These are phyloP conservation scores for Blera fallax DNA, from an alignment of 2,888 invertebrate genomes.

Conservation along the genomic window DNA sequence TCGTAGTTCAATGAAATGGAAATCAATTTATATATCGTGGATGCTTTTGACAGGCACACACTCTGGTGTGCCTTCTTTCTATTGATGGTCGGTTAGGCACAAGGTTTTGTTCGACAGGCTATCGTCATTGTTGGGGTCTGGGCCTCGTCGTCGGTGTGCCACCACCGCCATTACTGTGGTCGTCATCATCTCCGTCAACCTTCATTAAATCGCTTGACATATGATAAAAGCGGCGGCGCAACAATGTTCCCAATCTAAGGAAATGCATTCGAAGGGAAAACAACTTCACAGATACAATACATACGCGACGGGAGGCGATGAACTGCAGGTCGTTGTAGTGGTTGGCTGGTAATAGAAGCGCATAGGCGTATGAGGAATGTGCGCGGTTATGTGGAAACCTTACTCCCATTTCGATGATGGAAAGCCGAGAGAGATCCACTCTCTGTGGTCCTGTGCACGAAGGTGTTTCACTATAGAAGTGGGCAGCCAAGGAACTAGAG, in stretches of 20 bases:
- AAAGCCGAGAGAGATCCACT: conserved; percentile 3
- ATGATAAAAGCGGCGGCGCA: conserved; percentile 58
- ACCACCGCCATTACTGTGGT: background rate
- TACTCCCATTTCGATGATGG: conserved; percentile 43
- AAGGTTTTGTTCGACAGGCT: conserved; percentile 34
- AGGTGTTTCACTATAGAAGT: background rate
- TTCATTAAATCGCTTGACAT: conserved; percentile 68
- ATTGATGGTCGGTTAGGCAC: conserved; percentile 27
- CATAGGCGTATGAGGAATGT: conserved; percentile 46
- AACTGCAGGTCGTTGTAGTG: background rate
- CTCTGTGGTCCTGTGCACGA: background rate
- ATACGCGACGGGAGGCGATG: background rate
- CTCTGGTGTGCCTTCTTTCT: conserved; percentile 3
- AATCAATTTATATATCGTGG: conserved; percentile 62
- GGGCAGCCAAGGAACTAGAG: conserved; percentile 42
- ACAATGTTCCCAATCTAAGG: conserved; percentile 37
- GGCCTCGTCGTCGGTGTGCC: background rate
- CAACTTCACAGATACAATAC: background rate
- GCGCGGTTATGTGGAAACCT: conserved; percentile 36
- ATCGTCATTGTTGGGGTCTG: conserved; percentile 51
- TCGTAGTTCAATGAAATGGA: conserved; percentile 54
- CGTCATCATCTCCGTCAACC: conserved; percentile 31
- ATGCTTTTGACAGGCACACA: conserved; percentile 58
- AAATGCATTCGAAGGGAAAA: conserved; percentile 12
- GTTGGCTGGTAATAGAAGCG: background rate